Evolutionary conservation across 1,140 invertebrate genomes (phyloP), one percentile per base, ranked within the genome.

Genomic region (Aphidius ervi): DNA sequence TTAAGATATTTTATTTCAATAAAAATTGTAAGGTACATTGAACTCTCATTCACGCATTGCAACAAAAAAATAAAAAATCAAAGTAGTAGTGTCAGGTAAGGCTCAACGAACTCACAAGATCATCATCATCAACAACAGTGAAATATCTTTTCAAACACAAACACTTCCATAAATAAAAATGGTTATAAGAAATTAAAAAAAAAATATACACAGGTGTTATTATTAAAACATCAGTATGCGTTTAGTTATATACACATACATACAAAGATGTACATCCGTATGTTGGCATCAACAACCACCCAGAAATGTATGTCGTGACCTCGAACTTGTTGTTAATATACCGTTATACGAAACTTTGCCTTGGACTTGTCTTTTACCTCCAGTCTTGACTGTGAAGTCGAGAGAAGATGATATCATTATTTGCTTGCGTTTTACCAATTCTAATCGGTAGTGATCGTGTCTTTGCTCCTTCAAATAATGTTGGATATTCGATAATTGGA

Each of bases 251-350:
- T 31, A 31, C 23, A 31, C 4, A 31, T 23, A 23, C 3, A 23
- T 40, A 54, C 39, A 42, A 54, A 54, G 39, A 10, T 9, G 41
- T 16, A 54, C 23, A 23, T 57, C 8, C 46, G 31, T 57, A n/a
- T 37, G 39, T 47, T 41, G 16, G 16, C 58, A 31, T 23, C 50
- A 39, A 48, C 52, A 39, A 7, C 31, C 37, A 53, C 10, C 9
- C 9, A 53, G 62, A 72, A 76, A 79, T 78, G 76, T 80, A 48
- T 75, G 78, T 59, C 78, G 69, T 74, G 77, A 70, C 78, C 78
- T 77, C 75, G 75, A 77, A 76, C 65, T 67, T 71, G 67, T 67
- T 71, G 67, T 10, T 3, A 53, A 52, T 63, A 68, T 78, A 69
- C 76, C 77, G 77, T 78, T 79, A 78, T 71, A 66, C 68, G 65